Conservation (phyloP, 1,140 invertebrate species). For the Calliphora vicina region DNA sequence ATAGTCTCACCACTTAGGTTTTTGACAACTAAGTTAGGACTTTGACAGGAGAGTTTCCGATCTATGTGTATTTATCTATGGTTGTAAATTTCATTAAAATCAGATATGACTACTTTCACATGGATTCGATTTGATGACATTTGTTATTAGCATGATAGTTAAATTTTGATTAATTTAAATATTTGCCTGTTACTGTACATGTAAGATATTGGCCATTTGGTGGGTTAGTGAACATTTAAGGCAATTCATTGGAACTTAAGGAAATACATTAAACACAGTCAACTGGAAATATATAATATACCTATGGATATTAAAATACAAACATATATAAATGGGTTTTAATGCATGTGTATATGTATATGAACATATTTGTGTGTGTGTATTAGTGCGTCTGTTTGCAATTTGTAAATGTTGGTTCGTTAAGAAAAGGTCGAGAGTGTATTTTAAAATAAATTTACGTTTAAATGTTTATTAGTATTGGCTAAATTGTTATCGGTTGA, state of each 20-base stretch:
- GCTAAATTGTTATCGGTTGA: not conserved
- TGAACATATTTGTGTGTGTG: not conserved
- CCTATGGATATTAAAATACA: not conserved
- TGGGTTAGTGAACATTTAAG: not conserved
- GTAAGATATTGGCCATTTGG: not conserved
- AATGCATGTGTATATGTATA: too few species aligned
- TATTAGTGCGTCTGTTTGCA: not conserved
- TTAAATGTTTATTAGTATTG: not conserved
- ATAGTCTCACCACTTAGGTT: too few species aligned
- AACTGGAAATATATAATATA: slow-evolving; percentile 14
- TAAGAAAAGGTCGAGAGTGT: not conserved
- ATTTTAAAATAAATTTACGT: not conserved
- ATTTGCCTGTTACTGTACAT: not conserved
- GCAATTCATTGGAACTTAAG: not conserved
- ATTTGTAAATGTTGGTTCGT: not conserved
- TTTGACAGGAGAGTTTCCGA: too few species aligned
- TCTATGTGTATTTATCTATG: too few species aligned
- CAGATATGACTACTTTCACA: too few species aligned
- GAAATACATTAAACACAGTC: not conserved
- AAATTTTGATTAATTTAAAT: too few species aligned
- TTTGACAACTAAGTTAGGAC: too few species aligned
- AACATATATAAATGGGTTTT: not conserved
- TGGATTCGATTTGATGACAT: too few species aligned
- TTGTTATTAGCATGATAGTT: too few species aligned
- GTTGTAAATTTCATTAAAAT: too few species aligned